Base-by-base conservation (phyloP, 2,797 vertebrate genomes). In the Falco columbarius region DNA sequence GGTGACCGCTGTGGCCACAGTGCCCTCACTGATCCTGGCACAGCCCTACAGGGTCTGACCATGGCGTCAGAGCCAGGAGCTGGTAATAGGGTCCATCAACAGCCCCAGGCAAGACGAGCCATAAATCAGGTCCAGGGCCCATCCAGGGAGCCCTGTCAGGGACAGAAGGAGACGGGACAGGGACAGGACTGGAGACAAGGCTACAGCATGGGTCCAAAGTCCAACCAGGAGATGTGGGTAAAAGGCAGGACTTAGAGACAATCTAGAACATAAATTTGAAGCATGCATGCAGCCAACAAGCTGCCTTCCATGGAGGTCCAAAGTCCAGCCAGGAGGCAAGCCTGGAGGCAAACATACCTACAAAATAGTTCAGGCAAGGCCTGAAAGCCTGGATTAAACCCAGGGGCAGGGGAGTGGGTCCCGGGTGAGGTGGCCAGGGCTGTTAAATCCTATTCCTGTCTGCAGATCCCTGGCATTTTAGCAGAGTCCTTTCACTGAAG, bases 241-340 rank as follows among this genome's bases (percentile, higher is more conserved):
- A 15, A 14, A 38, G 36, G 0, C 27, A 12, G 52, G 61, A 6
- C 18, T 15, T 18, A 6, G 14, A n/a, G 54, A 47, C 58, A 17
- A 5, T 5, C 21, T 36, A 4, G 18, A 9, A 6, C 8, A 7
- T 14, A 6, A 7, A 10, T 5, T 29, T 14, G 42, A 58, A 47
- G 49, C 30, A 16, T 1, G 9, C 19, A 14, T 9, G 22, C 76
- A 65, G 75, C 22, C 75, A 27, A 29, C n/a, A 22, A 44, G 5
- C 40, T 54, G 55, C 81, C 14, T 29, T 6, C 18, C 10, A 0
- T 1, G 3, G 2, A 36, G 24, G 10, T 17, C 26, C 82, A 3
- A 24, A 76, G 18, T 21, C 34, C 54, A 47, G 5, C 44, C 16
- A 1, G 14, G 14, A 65, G 36, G 29, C 44, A 22, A 44, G 10